Conservation (phyloP, 2,797 vertebrate species). For the Trichosurus vulpecula region DNA sequence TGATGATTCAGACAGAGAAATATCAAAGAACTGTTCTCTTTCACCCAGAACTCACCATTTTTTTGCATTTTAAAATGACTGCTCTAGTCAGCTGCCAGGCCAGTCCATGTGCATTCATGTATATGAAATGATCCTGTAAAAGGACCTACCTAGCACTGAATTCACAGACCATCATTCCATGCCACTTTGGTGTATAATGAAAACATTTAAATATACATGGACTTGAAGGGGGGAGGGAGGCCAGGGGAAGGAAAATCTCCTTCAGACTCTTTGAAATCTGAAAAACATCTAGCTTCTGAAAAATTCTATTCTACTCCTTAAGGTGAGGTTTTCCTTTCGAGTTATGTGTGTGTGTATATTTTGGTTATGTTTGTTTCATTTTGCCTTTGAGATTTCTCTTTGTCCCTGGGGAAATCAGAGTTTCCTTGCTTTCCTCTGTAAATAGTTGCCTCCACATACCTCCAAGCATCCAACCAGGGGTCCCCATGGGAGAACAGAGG, state of each 20-base stretch:
- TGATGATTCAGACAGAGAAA: conserved; percentile 12
- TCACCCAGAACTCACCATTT: not conserved
- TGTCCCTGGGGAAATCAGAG: conserved; percentile 42
- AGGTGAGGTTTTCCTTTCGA: not conserved
- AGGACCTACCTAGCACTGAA: not conserved
- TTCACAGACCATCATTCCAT: not conserved
- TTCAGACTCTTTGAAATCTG: conserved; percentile 33
- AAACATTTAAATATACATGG: not conserved
- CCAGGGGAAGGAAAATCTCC: not conserved
- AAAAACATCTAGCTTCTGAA: not conserved
- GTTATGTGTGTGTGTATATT: conserved; percentile 15
- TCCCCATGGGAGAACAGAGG: conserved; percentile 8
- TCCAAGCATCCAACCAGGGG: not conserved
- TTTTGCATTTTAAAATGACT: conserved; percentile 19
- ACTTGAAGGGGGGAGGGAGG: not conserved
- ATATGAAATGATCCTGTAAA: not conserved
- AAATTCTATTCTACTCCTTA: conserved; percentile 28
- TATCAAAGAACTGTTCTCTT: conserved; percentile 3
- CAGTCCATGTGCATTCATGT: not conserved
- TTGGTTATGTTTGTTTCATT: conserved; percentile 34
- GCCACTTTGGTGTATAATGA: not conserved
- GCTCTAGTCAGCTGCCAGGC: not conserved
- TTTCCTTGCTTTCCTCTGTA: conserved; percentile 19
- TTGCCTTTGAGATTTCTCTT: conserved; percentile 21
- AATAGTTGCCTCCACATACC: conserved; percentile 9